Conservation (phyloP, 2,888 invertebrate genomes). For the Mantis religiosa region DNA sequence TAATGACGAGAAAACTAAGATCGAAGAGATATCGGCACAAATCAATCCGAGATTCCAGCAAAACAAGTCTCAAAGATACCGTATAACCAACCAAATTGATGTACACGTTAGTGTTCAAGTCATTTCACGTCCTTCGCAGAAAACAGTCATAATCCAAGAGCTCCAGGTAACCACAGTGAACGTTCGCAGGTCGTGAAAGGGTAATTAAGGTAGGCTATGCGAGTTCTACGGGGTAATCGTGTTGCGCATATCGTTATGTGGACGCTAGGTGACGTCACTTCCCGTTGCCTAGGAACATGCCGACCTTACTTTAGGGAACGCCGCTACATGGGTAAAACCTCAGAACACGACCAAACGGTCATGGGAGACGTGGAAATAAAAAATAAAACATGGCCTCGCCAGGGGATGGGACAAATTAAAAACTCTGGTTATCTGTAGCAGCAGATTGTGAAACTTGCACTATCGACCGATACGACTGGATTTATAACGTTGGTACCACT, state of each 20-base stretch:
- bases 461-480: neutral
- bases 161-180: too few relatives aligned
- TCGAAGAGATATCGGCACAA: too few relatives aligned
- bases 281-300: neutral
- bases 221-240: neutral
- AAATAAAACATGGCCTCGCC: neutral
- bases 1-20: too few relatives aligned
- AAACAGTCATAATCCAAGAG: too few relatives aligned
- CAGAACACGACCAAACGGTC: neutral
- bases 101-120: too few relatives aligned
- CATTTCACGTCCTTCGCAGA: too few relatives aligned
- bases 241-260: neutral
- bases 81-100: too few relatives aligned
- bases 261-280: neutral
- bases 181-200: too few relatives aligned
- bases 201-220: neutral
- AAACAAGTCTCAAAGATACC: too few relatives aligned
- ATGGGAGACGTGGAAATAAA: neutral
- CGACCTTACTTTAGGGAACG: neutral
- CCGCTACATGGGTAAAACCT: neutral
- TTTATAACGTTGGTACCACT: neutral
- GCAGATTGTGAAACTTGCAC: neutral
- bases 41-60: too few relatives aligned
- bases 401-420: neutral
- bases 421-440: neutral